Evolutionary conservation across 2,113 vertebrate genomes (phyloP), one percentile per base, ranked within the genome.

Genomic region (Phalacrocorax pelagicus): DNA sequence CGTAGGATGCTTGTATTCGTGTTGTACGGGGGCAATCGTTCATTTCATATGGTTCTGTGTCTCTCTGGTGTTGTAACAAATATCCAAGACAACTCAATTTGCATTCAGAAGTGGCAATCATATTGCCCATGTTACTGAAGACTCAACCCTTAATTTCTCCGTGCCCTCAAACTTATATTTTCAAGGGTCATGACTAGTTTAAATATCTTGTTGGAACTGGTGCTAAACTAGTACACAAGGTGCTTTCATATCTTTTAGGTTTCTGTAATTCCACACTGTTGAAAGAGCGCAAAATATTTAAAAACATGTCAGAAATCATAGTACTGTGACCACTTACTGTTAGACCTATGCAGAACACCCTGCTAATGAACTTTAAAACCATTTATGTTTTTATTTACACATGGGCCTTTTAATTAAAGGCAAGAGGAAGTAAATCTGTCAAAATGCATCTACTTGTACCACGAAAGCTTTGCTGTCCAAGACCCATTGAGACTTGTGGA

Each of bases 191-290:
- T 29, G 16, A 74, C 30, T 55, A 63, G 46, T 73, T 83, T 52
- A 91, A 89, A 65, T 61, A 47, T 54, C 52, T 84, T 91, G 71
- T 12, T 88, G 36, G 73, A 95, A 93, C 49, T 91, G 94, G 91
- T 97, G 97, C 96, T 97, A 93, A 94, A 86, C 30, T 51, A 92
- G 80, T 93, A 91, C 15, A 44, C 7, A 10, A 89, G 94, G 93
- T 97, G 94, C 95, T 97, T 90, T 58, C 90, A 94, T 51, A 2
- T 47, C 69, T 82, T 92, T 85, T 57, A 75, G 12, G 58, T 91
- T 83, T 80, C 70, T 82, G 16, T 57, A 82, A 89, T 80, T 66
- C 51, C 75, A 81, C 26, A 34, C 54, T 79, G 29, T 32, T 67
- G 24, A 87, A 90, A 83, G 15, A 55, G 81, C 13, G 24, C 62